Evolutionary conservation across 2,113 vertebrate species (phyloP), one percentile per base, ranked within the genome.

Genomic region (Glaucidium brasilianum): DNA sequence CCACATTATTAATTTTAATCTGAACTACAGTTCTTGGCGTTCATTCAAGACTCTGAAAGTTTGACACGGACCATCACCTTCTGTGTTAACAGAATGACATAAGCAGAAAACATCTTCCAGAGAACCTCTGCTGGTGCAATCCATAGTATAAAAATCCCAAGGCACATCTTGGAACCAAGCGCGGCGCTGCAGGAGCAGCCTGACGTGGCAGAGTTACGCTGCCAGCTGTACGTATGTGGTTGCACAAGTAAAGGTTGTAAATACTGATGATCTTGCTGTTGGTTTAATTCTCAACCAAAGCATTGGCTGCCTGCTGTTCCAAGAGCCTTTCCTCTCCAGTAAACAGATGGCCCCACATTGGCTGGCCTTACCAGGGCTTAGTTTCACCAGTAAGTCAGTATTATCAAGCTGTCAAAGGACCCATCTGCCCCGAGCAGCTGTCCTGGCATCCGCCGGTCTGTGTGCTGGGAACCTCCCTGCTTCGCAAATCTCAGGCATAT

Each of bases 361-460:
- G 92, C 95, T 81, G 67, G 45, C 83, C 80, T 56, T 49, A 55
- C 82, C 53, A 7, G 16, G 53, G 92, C 84, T 90, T 41, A 35
- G 69, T 78, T 66, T 90, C 83, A 82, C 91, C 90, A 89, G 92
- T 85, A 91, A 84, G 63, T 55, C 88, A 43, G 94, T 69, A 64
- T 35, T 84, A 92, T 77, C 88, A 63, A 93, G 89, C 97, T 96
- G 94, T 97, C 97, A 91, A 74, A 96, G 96, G 94, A 81, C 97
- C 97, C 91, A 76, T 95, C 95, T 97, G 97, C 93, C 96, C 91
- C 60, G 15, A 83, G 94, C 98, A 98, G 97, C 97, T 97, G 96
- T 86, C 96, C 94, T 92, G 92, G 96, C 96, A 94, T 80, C 96
- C 96, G 12, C 71, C 22, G 71, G 55, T 34, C 93, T 55, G 37